Evolutionary conservation across 2,888 invertebrate species (phyloP).

Genomic region (Mesoligia furuncula): DNA sequence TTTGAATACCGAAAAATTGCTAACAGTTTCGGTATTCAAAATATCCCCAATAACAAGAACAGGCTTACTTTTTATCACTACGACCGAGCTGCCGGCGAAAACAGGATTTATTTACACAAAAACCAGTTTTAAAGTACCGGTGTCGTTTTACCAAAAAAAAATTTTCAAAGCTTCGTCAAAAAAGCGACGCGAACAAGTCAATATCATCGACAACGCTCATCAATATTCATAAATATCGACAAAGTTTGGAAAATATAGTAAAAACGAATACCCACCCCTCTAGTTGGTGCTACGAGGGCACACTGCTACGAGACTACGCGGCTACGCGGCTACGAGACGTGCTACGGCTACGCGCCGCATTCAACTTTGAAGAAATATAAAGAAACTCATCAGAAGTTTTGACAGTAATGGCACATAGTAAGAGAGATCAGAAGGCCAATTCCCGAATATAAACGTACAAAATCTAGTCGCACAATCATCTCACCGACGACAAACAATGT

Average conservation of each 20-base stretch:
- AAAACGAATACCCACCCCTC: constrained; percentile 38
- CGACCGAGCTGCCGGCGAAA: not conserved
- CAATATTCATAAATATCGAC: constrained; percentile 59
- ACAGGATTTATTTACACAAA: constrained; percentile 39
- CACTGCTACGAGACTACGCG: constrained; percentile 35
- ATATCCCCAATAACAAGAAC: not conserved
- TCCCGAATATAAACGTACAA: not conserved
- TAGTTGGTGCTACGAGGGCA: constrained; percentile 46
- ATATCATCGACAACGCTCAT: constrained; percentile 55
- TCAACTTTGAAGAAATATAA: constrained; percentile 57
- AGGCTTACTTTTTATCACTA: constrained; percentile 25
- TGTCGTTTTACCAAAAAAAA: constrained; percentile 37
- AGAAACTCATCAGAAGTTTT: constrained; percentile 64
- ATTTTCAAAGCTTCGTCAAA: constrained; percentile 43
- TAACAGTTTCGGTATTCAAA: not conserved
- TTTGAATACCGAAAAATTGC: no score
- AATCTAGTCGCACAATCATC: not conserved
- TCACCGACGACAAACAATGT: not conserved
- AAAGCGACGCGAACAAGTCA: constrained; percentile 38
- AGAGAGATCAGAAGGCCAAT: constrained; percentile 8
- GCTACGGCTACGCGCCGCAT: constrained; percentile 55
- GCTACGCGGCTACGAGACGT: constrained; percentile 44
- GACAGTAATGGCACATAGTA: constrained; percentile 39
- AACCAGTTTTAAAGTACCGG: constrained; percentile 16
- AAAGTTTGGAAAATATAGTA: constrained; percentile 52